Percentiles rank a stretch among this genome's conserved stretches.
These are phyloP conservation scores for Ctenoplectra terminalis DNA, from an alignment of 1,140 invertebrate species.

Conservation along the genomic window DNA sequence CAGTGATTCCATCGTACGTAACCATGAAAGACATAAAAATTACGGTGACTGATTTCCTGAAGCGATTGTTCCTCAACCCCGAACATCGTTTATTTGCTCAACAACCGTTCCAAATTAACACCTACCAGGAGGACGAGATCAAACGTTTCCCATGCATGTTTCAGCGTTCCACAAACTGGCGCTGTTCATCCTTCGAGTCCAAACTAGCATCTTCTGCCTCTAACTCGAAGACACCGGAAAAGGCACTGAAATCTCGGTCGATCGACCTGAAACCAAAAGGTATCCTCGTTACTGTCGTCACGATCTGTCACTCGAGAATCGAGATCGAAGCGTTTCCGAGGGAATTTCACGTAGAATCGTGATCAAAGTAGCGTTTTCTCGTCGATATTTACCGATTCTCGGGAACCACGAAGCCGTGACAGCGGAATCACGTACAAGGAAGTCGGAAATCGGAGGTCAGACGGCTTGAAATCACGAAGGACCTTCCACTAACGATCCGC, in stretches of 20 bases:
- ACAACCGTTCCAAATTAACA: not conserved
- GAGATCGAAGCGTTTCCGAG: not conserved
- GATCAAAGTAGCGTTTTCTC: not conserved
- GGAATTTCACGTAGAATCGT: too few relatives aligned
- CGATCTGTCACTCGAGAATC: not conserved
- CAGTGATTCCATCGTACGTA: not conserved
- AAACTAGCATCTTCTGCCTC: not conserved
- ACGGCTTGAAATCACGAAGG: constrained; percentile 19
- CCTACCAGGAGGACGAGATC: constrained; percentile 32
- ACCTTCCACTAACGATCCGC: constrained; percentile 31
- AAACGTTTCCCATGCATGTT: constrained; percentile 1
- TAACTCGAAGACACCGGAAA: not conserved
- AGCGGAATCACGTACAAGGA: constrained; percentile 25
- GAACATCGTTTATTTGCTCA: not conserved
- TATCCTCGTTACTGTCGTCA: not conserved
- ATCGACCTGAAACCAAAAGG: not conserved
- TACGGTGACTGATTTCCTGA: not conserved
- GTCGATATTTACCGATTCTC: constrained; percentile 5
- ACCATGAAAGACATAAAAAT: not conserved
- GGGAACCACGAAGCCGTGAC: not conserved
- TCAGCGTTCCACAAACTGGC: not conserved
- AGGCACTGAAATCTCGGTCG: not conserved
- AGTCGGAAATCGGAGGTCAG: constrained; percentile 9
- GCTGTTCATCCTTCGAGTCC: not conserved
- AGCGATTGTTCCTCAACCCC: too few relatives aligned